These are phyloP conservation scores for Melipona bicolor DNA, from an alignment of 2,888 invertebrate genomes.

Conservation along the genomic window DNA sequence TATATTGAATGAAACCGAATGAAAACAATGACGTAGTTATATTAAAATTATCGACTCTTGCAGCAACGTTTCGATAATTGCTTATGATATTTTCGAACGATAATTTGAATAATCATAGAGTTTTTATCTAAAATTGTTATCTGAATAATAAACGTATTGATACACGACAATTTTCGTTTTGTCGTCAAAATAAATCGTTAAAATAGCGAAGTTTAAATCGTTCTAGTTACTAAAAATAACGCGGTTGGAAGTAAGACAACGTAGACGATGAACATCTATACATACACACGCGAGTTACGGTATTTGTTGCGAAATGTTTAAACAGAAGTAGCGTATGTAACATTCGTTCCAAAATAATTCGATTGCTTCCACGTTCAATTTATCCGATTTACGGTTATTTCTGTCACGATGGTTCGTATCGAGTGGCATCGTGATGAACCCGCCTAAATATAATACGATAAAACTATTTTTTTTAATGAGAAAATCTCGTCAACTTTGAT, in stretches of 20 bases:
- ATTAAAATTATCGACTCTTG: background rate
- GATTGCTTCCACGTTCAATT: background rate
- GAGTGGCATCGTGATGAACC: too few species aligned
- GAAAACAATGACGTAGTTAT: background rate
- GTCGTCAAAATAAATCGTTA: background rate
- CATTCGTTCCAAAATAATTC: background rate
- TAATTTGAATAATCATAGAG: background rate
- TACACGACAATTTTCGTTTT: background rate
- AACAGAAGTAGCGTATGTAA: background rate
- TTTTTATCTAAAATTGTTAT: background rate
- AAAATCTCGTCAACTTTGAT: background rate
- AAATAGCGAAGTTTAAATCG: slow-evolving; percentile 18
- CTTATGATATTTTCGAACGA: background rate
- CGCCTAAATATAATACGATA: background rate
- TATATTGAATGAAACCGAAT: background rate
- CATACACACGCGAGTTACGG: too few species aligned
- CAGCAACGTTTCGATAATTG: background rate
- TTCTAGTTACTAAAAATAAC: slow-evolving; percentile 35
- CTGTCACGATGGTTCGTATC: background rate
- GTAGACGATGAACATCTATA: background rate
- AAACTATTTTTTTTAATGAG: background rate
- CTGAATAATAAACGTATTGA: background rate
- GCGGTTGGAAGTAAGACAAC: slow-evolving; percentile 14
- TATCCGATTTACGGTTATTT: background rate
- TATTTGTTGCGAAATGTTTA: slow-evolving; percentile 20